Percentiles rank a stretch among this genome's conserved stretches.
These are phyloP conservation scores for Drosophila lacicola DNA, from an alignment of 2,888 invertebrate species.

Conservation along the genomic window DNA sequence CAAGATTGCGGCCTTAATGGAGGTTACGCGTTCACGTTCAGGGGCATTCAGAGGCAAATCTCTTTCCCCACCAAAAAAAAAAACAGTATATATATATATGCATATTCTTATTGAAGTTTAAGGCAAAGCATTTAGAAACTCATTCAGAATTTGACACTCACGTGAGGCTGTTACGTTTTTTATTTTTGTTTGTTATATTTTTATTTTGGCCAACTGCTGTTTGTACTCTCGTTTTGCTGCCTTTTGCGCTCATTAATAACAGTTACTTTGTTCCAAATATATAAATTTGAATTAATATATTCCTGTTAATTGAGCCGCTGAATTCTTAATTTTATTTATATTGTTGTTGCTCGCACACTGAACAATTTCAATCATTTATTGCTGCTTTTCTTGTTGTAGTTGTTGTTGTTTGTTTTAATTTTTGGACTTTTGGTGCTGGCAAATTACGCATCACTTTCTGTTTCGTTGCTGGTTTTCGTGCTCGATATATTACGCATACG, in stretches of 20 bases:
- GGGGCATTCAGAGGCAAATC: constrained; percentile 53
- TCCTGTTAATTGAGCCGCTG: constrained; percentile 51
- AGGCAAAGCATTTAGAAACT: neutral
- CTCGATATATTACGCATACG: constrained; percentile 71
- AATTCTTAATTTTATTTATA: constrained; percentile 8
- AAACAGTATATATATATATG: neutral
- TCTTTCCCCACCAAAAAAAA: constrained; percentile 26
- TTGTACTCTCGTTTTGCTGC: constrained; percentile 52
- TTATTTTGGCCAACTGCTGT: constrained; percentile 37
- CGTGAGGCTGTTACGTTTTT: constrained; percentile 25
- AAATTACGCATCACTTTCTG: constrained; percentile 77
- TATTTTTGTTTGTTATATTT: neutral
- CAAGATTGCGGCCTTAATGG: constrained; percentile 84
- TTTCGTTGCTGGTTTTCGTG: constrained; percentile 65
- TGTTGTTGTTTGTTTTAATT: constrained; percentile 11
- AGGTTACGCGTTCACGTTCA: constrained; percentile 84
- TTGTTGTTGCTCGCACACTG: constrained; percentile 26
- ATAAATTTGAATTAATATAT: constrained; percentile 41
- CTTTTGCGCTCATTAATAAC: constrained; percentile 30
- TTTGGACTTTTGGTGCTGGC: constrained; percentile 45
- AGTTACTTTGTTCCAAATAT: constrained; percentile 22
- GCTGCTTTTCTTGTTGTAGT: constrained; percentile 10
- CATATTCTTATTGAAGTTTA: neutral
- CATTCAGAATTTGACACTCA: constrained; percentile 32
- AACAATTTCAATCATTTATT: constrained; percentile 33